A percentile compares a stretch with the other conserved stretches of the same genome.
Evolutionary conservation across 2,888 invertebrate species (phyloP).

Genomic region (Netelia melanura): DNA sequence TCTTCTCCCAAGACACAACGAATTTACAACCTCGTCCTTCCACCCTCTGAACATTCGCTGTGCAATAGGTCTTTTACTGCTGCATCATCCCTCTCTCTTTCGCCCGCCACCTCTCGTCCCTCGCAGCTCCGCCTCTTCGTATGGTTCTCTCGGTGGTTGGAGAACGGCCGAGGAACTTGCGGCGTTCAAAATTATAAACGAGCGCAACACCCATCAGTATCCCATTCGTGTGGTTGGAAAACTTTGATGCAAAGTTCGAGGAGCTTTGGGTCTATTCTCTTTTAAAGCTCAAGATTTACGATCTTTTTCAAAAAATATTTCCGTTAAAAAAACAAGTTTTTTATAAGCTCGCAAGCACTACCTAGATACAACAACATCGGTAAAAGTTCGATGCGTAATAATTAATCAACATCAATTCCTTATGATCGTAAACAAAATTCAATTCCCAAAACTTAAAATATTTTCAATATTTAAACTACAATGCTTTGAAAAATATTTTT

Average conservation of each 20-base stretch:
- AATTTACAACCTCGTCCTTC: constrained; percentile 51
- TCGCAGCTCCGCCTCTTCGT: constrained; percentile 17
- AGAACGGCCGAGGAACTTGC: not conserved
- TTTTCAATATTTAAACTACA: not conserved
- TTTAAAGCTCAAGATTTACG: not conserved
- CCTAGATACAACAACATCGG: no score
- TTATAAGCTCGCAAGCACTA: not conserved
- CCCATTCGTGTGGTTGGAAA: not conserved
- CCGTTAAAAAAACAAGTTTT: not conserved
- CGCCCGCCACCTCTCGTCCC: not conserved
- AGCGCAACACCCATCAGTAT: constrained; percentile 11
- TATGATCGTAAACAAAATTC: not conserved
- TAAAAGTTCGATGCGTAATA: not conserved
- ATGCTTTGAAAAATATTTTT: no score
- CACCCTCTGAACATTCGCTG: not conserved
- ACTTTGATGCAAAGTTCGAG: constrained; percentile 6
- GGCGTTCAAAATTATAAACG: constrained; percentile 23
- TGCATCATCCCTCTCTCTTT: constrained; percentile 15
- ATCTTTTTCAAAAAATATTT: not conserved
- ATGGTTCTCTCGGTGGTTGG: not conserved
- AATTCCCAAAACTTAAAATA: not conserved
- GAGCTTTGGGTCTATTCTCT: not conserved
- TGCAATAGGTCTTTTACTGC: constrained; percentile 26
- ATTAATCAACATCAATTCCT: not conserved
- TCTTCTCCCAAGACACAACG: constrained; percentile 26